Evolutionary conservation across 2,113 vertebrate genomes (phyloP), one percentile per base, ranked within the genome.

Genomic region (Cephalopholis sonnerati): DNA sequence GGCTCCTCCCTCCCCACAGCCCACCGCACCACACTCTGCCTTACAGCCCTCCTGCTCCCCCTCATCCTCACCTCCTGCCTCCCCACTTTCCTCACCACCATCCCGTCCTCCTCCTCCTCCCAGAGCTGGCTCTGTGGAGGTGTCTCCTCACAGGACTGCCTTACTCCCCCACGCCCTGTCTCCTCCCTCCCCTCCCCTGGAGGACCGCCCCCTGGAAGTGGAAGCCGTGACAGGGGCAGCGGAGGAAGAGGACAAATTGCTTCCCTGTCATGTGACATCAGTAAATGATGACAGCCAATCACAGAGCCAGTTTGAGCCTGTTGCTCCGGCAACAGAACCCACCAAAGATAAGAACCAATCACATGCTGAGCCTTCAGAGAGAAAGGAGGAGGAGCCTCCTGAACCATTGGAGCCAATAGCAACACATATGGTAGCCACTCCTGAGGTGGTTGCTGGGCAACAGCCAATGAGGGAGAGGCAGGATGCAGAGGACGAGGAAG

Each of bases 331-430:
- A 61, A 63, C 41, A 32, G 64, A 77, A 73, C 22, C 57, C 69
- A 69, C 85, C n/a, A 89, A 88, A 90, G 87, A 92, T 22, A 4
- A 76, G 36, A 16, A 57, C 48, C 77, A 79, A 62, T 83, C 72
- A 39, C 77, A 78, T 0, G 5, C 16, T 22, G 81, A 81, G 74
- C 62, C 85, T 79, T 83, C 48, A 59, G 67, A 83, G 12, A 67
- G 24, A 59, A 44, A 25, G 64, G 55, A 54, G 25, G 77, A 71
- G 41, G 64, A 58, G 46, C 25, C 13, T 54, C 12, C 55, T 32
- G 59, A 70, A 55, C 51, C 2, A 1, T 15, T 27, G 1, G 48
- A 66, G 36, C 25, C 20, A 18, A 17, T 69, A 50, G 51, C 75
- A 3, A 29, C 36, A 4, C 12, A 0, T 0, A 0, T 16, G 27